Evolutionary conservation across 53 echinoderm and acorn worm species (phyloP), one percentile per base, ranked within the genome.

Genomic region (Apostichopus leukothele): DNA sequence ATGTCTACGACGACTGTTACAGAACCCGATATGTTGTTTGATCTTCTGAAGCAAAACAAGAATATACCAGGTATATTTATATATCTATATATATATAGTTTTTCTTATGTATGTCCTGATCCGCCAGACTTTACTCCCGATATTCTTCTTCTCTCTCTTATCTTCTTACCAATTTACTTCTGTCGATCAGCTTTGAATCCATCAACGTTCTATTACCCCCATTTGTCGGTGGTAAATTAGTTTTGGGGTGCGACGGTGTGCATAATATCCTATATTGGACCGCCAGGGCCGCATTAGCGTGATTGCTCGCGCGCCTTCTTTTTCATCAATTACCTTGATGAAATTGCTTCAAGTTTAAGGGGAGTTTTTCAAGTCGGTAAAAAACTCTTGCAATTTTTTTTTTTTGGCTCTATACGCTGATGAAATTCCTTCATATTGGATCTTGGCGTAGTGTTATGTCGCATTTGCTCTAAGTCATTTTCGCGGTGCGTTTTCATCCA

Each of bases 251-350:
- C 88, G 88, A 75, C 59, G 60, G 88, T 87, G 74, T 53, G 88
- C 75, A 75, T 87, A 87, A 75, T 87, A 87, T 75, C 26, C 74
- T 53, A 51, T 75, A 87, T 87, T 87, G 88, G 74, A 87, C 88
- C 88, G 88, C 75, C 88, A 87, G 88, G 88, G 74, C 54, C 88
- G 88, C 88, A 87, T 87, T 87, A 87, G 75, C 21, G 88, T 75
- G 88, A 87, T 87, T 87, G 88, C 74, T 55, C 51, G 75, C 75
- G 74, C 88, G 88, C 88, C 75, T 87, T 87, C 51, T 80, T 83
- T 52, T 75, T 87, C 88, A 87, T 87, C 88, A 87, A 87, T 87
- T 87, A 87, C 74, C 74, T 87, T 87, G 88, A 87, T 87, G 88
- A 87, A 87, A 87, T 87, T 87, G 52, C 78, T 66, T 87, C 74